Conservation (phyloP, 2,797 vertebrate genomes). For the Dermochelys coriacea region DNA sequence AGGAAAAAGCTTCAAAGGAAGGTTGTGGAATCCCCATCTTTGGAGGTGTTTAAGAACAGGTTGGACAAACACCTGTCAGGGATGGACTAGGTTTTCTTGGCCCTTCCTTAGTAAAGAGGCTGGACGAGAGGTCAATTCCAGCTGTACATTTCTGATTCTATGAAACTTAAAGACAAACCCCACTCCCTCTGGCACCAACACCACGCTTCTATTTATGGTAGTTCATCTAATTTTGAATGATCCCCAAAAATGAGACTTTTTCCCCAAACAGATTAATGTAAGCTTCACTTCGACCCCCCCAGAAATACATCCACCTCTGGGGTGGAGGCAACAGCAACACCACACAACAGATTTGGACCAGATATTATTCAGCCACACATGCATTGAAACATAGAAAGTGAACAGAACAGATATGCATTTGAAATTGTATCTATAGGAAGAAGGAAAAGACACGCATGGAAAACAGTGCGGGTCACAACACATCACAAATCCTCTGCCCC, state of each 20-base stretch:
- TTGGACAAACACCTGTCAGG: no score
- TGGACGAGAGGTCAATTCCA: no score
- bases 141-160: no score
- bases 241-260: background rate
- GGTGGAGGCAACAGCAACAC: background rate
- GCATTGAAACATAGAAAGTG: background rate
- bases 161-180: no score
- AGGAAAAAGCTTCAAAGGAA: no score
- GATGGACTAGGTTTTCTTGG: no score
- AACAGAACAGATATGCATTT: background rate
- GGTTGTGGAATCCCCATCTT: no score
- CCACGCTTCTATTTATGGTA: background rate
- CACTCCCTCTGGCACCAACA: background rate
- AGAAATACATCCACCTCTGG: background rate
- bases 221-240: background rate
- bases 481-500: background rate
- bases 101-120: no score
- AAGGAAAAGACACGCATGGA: background rate
- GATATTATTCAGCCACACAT: rapidly evolving
- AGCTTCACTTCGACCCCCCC: background rate
- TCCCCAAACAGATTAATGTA: background rate
- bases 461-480: background rate
- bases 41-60: no score
- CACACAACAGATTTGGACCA: background rate
- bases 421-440: background rate